Base-by-base conservation (phyloP, 2,888 invertebrate genomes). In the Scelioninae gen. 1 region DNA sequence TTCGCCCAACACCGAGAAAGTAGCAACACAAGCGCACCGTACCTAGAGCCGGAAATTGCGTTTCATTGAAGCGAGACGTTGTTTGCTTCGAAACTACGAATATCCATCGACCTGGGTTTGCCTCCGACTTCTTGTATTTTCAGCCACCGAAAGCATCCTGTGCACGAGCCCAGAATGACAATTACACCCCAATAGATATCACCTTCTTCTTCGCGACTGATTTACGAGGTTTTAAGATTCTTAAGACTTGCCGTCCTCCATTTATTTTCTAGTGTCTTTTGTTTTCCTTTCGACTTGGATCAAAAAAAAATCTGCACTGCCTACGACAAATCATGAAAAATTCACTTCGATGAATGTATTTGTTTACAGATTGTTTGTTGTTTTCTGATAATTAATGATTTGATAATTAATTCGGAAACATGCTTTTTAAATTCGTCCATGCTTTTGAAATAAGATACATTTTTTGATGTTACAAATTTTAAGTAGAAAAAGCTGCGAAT, bases 31-130 rank as follows among this genome's bases (percentile, higher is more conserved):
- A 84, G 68, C 63, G 58, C 86, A n/a, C n/a, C 82, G 87, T 87
- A 87, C 86, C 87, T 86, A 86, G 84, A 85, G 87, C 91, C 89
- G 91, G 91, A 91, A 91, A 91, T 91, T 91, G 91, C 91, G 89
- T 91, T 91, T 90, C 91, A 91, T 91, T 91, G 91, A 90, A 91
- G 89, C 90, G 90, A 89, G 87, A 88, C 89, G 88, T 87, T 91
- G 90, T 91, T 91, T 91, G 90, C 89, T 90, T 88, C 88, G 87
- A 84, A 88, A 88, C 89, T 88, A 87, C 89, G 89, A 90, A 89
- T 89, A 87, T 88, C 86, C 85, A 79, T 84, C 84, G 83, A 82
- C 72, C 72, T 79, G 60, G 66, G 74, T 68, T 78, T 75, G 66
- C 81, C 83, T 77, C 83, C 79, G 75, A 79, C 83, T 79, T 83